Percentiles rank a stretch among this genome's conserved stretches.
phyloP scores from a whole-genome alignment of 2,797 vertebrate genomes.

The Typhlichthys eigenmanni region DNA sequence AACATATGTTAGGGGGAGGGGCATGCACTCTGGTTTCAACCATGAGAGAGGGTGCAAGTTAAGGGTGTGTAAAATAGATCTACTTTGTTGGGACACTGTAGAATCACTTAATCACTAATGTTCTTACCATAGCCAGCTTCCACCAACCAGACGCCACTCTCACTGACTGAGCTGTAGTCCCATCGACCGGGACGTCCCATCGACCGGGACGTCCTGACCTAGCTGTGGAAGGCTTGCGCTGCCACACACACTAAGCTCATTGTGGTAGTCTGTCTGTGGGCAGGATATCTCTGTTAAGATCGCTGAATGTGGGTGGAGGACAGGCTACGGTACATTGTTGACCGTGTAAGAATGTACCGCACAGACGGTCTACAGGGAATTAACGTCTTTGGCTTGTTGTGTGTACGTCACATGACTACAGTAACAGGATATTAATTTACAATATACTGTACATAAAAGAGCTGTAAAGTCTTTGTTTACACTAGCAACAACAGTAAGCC shows the following conservation, averaged over 20 bases:
- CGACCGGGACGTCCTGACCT: slow-evolving; percentile 23
- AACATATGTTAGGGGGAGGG: too few relatives aligned
- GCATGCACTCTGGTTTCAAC: not conserved
- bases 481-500: too few relatives aligned
- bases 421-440: slow-evolving; percentile 12
- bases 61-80: not conserved
- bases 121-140: not conserved
- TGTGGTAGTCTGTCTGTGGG: slow-evolving; percentile 48
- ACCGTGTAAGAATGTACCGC: slow-evolving; percentile 41
- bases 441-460: slow-evolving; percentile 1
- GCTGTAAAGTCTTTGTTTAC: too few relatives aligned
- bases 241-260: slow-evolving; percentile 43
- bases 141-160: slow-evolving; percentile 18
- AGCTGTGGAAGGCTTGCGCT: slow-evolving; percentile 12
- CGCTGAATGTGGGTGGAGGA: slow-evolving; percentile 11
- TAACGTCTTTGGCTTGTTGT: not conserved
- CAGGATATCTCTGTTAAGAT: slow-evolving; percentile 52
- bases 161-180: slow-evolving; percentile 23
- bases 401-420: slow-evolving; percentile 2
- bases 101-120: slow-evolving; percentile 17
- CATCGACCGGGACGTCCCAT: slow-evolving; percentile 31
- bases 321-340: slow-evolving; percentile 21
- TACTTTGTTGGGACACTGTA: not conserved
- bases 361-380: slow-evolving; percentile 45
- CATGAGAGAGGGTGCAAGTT: not conserved